These are phyloP conservation scores for Rhimphoctona megacephalus DNA, from an alignment of 2,888 invertebrate genomes.

Conservation along the genomic window DNA sequence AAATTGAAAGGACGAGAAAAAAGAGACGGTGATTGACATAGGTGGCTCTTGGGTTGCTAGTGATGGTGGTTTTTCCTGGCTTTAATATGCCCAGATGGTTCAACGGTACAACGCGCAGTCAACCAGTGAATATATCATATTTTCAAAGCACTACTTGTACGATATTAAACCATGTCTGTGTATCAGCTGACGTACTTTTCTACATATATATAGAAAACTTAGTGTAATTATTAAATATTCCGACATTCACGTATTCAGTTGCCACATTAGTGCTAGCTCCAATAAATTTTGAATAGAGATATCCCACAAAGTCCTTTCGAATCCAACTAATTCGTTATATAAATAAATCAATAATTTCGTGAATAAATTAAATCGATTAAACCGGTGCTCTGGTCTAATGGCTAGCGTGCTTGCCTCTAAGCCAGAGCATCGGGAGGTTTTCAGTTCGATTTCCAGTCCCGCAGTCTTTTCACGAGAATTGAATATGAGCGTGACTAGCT, in stretches of 20 bases:
- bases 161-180: not conserved
- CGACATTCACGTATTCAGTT: not conserved
- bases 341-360: too few relatives aligned
- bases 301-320: not conserved
- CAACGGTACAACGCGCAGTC: constrained; percentile 75
- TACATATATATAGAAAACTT: not conserved
- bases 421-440: too few relatives aligned
- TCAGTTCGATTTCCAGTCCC: too few relatives aligned
- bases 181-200: not conserved
- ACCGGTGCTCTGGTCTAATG: too few relatives aligned
- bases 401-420: too few relatives aligned
- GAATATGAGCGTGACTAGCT: too few relatives aligned
- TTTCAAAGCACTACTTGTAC: constrained; percentile 72
- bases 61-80: not conserved
- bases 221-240: not conserved
- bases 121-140: constrained; percentile 77
- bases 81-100: constrained; percentile 72
- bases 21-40: constrained; percentile 40
- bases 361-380: too few relatives aligned
- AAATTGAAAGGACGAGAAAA: constrained; percentile 41
- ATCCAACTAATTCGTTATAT: too few relatives aligned
- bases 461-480: too few relatives aligned
- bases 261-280: not conserved
- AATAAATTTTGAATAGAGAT: not conserved
- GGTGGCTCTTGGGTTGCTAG: constrained; percentile 15